phyloP scores from a whole-genome alignment of 92 coral and sea anemone genomes.

The Montipora capitata region DNA sequence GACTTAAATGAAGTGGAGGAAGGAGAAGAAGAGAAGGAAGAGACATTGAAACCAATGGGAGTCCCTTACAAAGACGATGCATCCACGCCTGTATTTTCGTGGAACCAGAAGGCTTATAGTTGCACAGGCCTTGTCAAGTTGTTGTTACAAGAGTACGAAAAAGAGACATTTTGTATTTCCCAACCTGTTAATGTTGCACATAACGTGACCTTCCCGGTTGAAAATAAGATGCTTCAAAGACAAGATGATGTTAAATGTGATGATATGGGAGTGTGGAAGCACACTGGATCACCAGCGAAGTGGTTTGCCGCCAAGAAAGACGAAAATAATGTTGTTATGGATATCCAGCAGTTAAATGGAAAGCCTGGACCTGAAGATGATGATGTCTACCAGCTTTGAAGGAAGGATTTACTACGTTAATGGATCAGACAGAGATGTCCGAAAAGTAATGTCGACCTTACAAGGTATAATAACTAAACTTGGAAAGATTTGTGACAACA shows the following conservation, averaged over 20 bases:
- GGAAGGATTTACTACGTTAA: conserved; percentile 13
- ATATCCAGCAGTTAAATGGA: not conserved
- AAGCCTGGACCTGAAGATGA: not conserved
- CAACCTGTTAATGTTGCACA: conserved; percentile 43
- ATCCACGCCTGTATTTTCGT: conserved; percentile 6
- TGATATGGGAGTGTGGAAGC: conserved; percentile 62
- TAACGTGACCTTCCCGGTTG: conserved; percentile 50
- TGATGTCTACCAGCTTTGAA: conserved; percentile 6
- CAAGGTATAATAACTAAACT: no score
- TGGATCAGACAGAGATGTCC: conserved; percentile 18
- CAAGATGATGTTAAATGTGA: conserved; percentile 54
- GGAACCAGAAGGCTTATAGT: conserved; percentile 10
- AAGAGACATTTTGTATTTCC: not conserved
- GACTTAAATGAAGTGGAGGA: no score
- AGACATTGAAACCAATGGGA: not conserved
- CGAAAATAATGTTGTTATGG: not conserved
- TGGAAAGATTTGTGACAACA: no score
- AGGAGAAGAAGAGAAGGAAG: not conserved
- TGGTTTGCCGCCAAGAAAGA: conserved; percentile 3
- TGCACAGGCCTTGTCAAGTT: conserved; percentile 2
- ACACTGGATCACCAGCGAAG: conserved; percentile 38
- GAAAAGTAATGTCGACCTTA: conserved; percentile 9
- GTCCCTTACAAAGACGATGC: conserved; percentile 20
- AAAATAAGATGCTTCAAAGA: not conserved
- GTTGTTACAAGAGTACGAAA: not conserved